Percentiles rank a stretch among this genome's conserved stretches.
These are phyloP conservation scores for Rugalucina vietnamica DNA, from an alignment of 2,888 invertebrate species.

Conservation along the genomic window DNA sequence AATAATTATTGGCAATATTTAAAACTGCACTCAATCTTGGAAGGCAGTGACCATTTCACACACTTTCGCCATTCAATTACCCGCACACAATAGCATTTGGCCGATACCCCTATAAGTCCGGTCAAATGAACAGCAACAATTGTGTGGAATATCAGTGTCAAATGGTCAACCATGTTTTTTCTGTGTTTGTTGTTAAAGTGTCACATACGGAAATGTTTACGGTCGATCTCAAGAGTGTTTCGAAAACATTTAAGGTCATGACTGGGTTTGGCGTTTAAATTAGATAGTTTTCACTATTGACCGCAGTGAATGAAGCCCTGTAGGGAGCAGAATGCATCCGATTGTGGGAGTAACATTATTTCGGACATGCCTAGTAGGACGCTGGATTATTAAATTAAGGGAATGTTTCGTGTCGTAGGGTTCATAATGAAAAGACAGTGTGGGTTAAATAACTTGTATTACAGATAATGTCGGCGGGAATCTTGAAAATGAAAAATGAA, in stretches of 20 bases:
- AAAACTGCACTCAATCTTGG: too few species aligned
- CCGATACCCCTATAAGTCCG: neutral
- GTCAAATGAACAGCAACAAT: slow-evolving; percentile 5
- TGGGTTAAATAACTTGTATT: too few species aligned
- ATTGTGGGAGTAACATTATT: slow-evolving; percentile 1
- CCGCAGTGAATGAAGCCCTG: neutral
- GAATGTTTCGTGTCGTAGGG: neutral
- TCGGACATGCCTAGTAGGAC: neutral
- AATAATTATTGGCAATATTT: too few species aligned
- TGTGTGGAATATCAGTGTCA: neutral
- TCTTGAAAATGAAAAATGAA: too few species aligned
- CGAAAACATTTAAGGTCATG: neutral
- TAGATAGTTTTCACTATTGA: slow-evolving; percentile 5
- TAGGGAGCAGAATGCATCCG: slow-evolving; percentile 7
- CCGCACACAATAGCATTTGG: neutral
- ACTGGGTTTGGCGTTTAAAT: slow-evolving; percentile 7
- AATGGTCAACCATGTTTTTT: slow-evolving; percentile 14
- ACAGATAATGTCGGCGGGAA: too few species aligned
- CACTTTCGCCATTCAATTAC: neutral
- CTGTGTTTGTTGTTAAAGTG: neutral
- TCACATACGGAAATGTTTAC: slow-evolving; percentile 2
- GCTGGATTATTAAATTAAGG: neutral
- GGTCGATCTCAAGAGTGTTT: neutral
- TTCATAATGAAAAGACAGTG: neutral
- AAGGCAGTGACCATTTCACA: neutral